Conservation (phyloP, 2,888 invertebrate species). For the Linnaemya vulpina region DNA sequence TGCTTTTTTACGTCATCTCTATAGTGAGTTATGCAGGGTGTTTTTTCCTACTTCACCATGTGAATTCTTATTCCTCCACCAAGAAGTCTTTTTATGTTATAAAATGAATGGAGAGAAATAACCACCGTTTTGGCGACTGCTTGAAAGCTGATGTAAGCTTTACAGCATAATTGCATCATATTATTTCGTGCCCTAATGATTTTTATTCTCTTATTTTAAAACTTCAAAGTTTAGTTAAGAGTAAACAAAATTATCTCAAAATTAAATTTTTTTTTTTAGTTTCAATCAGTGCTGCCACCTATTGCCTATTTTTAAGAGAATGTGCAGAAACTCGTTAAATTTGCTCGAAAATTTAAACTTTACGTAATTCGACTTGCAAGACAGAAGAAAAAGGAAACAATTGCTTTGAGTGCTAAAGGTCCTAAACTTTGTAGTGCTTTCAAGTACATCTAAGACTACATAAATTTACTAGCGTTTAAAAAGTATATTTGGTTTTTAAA, state of each 20-base stretch:
- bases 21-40: neutral
- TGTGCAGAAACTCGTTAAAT: neutral
- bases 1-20: constrained; percentile 34
- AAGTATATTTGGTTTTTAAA: too few species aligned
- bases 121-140: neutral
- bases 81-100: constrained; percentile 12
- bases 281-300: neutral
- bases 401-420: too few species aligned
- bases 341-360: neutral
- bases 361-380: neutral
- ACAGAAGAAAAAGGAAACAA: neutral
- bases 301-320: neutral
- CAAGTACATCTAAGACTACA: too few species aligned
- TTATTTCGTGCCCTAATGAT: neutral
- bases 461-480: too few species aligned
- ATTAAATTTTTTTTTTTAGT: neutral
- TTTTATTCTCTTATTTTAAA: neutral
- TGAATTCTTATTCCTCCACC: constrained; percentile 24
- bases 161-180: constrained; percentile 55
- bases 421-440: too few species aligned
- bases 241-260: neutral
- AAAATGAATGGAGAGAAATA: neutral
- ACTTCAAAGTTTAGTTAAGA: neutral
- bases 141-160: constrained; percentile 54
- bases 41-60: neutral